Conservation (phyloP, 2,113 vertebrate species). For the Alces alces region DNA sequence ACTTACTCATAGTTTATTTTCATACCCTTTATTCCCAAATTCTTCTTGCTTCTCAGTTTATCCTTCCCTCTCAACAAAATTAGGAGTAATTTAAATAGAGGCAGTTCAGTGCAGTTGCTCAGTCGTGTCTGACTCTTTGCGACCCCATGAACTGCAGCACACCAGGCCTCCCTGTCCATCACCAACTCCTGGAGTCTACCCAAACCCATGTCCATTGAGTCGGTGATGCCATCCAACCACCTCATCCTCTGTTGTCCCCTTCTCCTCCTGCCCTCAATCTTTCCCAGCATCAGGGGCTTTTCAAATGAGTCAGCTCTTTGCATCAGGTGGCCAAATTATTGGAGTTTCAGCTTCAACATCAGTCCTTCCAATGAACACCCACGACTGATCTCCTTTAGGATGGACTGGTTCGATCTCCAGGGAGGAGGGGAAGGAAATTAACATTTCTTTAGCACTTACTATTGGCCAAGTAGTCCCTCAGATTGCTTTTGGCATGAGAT, state of each 20-base stretch:
- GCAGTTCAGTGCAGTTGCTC: not conserved
- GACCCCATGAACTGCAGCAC: not conserved
- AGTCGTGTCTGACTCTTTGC: not conserved
- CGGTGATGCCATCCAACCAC: not conserved
- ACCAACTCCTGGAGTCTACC: not conserved
- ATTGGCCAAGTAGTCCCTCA: not conserved
- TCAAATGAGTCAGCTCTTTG: not conserved
- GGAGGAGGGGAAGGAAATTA: not conserved
- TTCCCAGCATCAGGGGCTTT: not conserved
- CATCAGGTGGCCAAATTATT: not conserved
- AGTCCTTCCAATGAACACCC: not conserved
- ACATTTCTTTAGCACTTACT: not conserved
- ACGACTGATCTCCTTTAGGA: not conserved
- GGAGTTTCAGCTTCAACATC: not conserved
- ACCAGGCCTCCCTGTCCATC: not conserved
- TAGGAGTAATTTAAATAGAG: not conserved
- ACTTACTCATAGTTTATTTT: not conserved
- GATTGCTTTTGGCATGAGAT: not conserved
- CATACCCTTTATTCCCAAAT: not conserved
- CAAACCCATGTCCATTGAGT: not conserved
- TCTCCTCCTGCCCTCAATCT: not conserved
- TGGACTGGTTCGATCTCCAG: not conserved
- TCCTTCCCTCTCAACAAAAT: not conserved
- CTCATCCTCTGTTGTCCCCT: not conserved
- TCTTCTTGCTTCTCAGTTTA: not conserved